Conservation (phyloP, 2,797 vertebrate species). For the Centropyge bicolor region DNA sequence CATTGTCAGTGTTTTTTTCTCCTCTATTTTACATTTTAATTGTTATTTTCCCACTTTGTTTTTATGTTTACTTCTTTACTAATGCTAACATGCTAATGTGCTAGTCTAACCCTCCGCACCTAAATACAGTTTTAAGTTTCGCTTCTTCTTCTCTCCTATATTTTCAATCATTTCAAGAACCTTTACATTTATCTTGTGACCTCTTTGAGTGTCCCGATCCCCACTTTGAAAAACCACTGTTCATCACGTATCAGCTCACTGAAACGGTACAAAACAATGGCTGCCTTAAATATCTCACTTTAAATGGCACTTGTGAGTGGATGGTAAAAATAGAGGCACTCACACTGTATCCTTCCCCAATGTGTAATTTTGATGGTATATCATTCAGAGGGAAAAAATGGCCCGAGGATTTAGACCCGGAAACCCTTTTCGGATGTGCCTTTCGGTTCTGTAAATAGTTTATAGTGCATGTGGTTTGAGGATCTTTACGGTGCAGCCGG, state of each 20-base stretch:
- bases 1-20: too few species aligned
- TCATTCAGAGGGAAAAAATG: slow-evolving; percentile 45
- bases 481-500: slow-evolving; percentile 51
- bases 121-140: not conserved
- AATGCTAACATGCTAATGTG: not conserved
- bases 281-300: slow-evolving; percentile 27
- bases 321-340: slow-evolving; percentile 28
- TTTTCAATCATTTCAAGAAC: not conserved
- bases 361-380: slow-evolving; percentile 54
- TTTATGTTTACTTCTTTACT: too few species aligned
- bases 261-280: slow-evolving; percentile 13
- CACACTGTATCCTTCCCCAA: not conserved
- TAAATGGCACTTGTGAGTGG: slow-evolving; percentile 35
- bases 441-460: slow-evolving; percentile 66
- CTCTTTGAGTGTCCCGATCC: not conserved
- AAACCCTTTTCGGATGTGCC: slow-evolving; percentile 61
- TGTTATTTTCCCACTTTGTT: too few species aligned
- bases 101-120: not conserved
- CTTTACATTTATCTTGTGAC: not conserved
- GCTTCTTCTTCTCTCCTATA: not conserved
- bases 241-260: slow-evolving; percentile 35
- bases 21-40: too few species aligned
- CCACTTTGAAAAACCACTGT: not conserved
- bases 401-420: slow-evolving; percentile 41
- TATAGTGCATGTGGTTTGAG: slow-evolving; percentile 55